Evolutionary conservation across 1,140 invertebrate genomes (phyloP).

Genomic region (Brachionus rubens): DNA sequence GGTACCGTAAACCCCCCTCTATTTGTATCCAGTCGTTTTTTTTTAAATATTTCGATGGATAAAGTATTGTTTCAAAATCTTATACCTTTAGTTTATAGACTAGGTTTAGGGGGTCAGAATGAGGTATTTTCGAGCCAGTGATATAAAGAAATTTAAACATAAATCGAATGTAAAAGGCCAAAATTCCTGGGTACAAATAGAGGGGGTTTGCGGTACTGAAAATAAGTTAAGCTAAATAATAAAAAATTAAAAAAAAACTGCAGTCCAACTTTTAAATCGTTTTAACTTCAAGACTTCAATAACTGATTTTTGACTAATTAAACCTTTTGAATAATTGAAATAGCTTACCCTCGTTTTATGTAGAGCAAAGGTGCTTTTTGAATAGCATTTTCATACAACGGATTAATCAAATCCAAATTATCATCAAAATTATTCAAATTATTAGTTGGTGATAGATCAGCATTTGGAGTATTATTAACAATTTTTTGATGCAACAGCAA

Average conservation of each 20-base stretch:
- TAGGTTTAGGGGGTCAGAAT: too few species aligned
- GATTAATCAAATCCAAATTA: constrained; percentile 34
- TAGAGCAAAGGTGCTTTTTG: constrained; percentile 33
- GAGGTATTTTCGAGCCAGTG: too few species aligned
- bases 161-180: too few species aligned
- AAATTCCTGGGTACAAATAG: too few species aligned
- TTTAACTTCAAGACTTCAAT: not conserved
- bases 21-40: too few species aligned
- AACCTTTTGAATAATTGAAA: not conserved
- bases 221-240: too few species aligned
- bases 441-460: not conserved
- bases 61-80: too few species aligned
- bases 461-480: not conserved
- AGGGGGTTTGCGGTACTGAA: too few species aligned
- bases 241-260: not conserved
- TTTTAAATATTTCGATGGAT: too few species aligned
- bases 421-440: not conserved
- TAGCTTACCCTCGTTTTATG: constrained; percentile 29
- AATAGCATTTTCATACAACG: constrained; percentile 13
- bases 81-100: too few species aligned
- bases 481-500: not conserved
- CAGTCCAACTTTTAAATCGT: not conserved
- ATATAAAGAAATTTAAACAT: too few species aligned
- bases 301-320: not conserved
- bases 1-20: too few species aligned